Evolutionary conservation across 1,140 invertebrate genomes (phyloP), one percentile per base, ranked within the genome.

Genomic region (Drosophila funebris): DNA sequence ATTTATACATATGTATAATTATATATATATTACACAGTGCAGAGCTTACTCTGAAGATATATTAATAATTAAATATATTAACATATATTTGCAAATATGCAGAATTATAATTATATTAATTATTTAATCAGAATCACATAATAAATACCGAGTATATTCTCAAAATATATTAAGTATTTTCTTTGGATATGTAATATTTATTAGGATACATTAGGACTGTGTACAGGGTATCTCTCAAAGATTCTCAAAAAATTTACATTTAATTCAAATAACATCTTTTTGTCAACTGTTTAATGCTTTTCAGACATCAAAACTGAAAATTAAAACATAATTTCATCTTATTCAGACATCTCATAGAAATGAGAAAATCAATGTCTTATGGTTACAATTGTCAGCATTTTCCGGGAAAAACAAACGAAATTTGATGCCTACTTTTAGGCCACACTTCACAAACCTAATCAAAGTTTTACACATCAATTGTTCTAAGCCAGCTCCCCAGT

Each of bases 381-480:
- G 46, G 22, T 13, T 29, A 20, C 36, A 67, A 67, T 61, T 61
- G 53, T 44, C 13, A 7, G 31, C 22, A 48, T 33, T 27, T 22
- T 22, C 54, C 46, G 31, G 20, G 3, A 8, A 2, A 27, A 52
- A 41, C n/a, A 56, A 7, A 6, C 3, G 46, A 41, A 56, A 36
- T 18, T 37, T 39, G 31, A 13, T 39, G 57, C 41, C 62, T 71
- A 44, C 56, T 74, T 61, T 56, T 31, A 20, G 56, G 53, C 53
- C 52, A 39, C 58, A 77, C 53, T 68, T 67, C 13, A 50, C 53
- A 76, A 81, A 79, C 78, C 73, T 76, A 78, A 81, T 81, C 72
- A 76, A 81, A 76, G 72, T 81, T 78, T 78, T 81, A 78, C 76
- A 81, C 78, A 81, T 78, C 72, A 78, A 78, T 81, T 81, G 78